Percentiles rank a stretch among this genome's conserved stretches.
Evolutionary conservation across 2,888 invertebrate species (phyloP).

Genomic region (Anaspis maculata): DNA sequence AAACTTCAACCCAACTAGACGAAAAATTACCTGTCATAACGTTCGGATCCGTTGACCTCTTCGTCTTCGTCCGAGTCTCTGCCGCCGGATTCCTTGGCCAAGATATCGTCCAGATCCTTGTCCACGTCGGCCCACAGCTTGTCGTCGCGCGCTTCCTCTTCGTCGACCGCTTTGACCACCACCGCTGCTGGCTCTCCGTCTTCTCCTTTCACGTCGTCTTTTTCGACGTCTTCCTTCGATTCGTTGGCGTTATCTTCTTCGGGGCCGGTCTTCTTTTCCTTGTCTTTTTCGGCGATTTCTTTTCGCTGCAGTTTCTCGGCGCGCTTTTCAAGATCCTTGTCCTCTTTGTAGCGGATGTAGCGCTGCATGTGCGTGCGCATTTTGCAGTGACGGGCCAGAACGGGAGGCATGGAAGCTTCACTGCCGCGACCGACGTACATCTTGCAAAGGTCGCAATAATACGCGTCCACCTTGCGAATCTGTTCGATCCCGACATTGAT

Average conservation of each 20-base stretch:
- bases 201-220: constrained; percentile 1
- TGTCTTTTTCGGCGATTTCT: constrained; percentile 45
- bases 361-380: constrained; percentile 67
- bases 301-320: constrained; percentile 62
- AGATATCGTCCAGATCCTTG: constrained; percentile 68
- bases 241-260: constrained; percentile 2
- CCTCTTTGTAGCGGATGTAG: constrained; percentile 69
- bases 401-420: constrained; percentile 21
- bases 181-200: constrained; percentile 40
- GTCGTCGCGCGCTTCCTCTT: constrained; percentile 53
- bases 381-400: constrained; percentile 54
- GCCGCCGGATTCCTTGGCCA: constrained; percentile 56
- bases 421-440: constrained; percentile 61
- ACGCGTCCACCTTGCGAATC: constrained; percentile 68
- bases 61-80: constrained; percentile 58
- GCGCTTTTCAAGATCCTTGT: constrained; percentile 62
- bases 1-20: too few relatives aligned
- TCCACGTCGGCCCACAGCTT: constrained; percentile 76
- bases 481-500: constrained; percentile 70
- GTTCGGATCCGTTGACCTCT: constrained; percentile 48
- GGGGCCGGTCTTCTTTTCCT: constrained; percentile 35
- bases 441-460: constrained; percentile 73
- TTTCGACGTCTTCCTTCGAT: constrained; percentile 2
- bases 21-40: constrained; percentile 38
- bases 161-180: constrained; percentile 20